Conservation (phyloP, 1,140 invertebrate species). For the Lucilia cuprina region DNA sequence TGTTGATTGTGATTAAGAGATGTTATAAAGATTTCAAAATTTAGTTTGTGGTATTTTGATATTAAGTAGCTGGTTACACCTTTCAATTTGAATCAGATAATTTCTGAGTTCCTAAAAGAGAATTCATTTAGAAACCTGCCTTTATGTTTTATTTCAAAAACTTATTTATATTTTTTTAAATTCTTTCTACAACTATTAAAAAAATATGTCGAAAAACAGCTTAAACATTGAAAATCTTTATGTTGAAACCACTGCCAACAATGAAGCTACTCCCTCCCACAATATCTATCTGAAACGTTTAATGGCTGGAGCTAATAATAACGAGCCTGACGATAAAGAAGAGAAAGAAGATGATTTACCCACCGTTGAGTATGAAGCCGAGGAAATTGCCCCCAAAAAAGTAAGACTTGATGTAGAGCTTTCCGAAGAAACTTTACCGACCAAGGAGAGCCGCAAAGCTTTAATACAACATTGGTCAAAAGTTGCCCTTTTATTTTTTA, state of each 20-base stretch:
- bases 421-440: neutral
- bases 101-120: no score
- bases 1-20: no score
- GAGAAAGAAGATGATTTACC: conserved; percentile 3
- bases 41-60: no score
- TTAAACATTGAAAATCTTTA: neutral
- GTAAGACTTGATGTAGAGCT: neutral
- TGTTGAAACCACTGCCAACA: no score
- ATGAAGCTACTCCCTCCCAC: neutral
- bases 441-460: neutral
- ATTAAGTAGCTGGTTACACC: no score
- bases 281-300: neutral
- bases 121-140: no score
- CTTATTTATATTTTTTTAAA: no score
- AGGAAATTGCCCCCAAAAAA: neutral
- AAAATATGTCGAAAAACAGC: no score
- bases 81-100: no score
- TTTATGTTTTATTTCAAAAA: no score
- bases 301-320: neutral
- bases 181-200: no score
- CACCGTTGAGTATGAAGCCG: neutral
- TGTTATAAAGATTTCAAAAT: no score
- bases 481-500: neutral
- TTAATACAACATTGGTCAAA: neutral
- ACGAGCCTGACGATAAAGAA: neutral